Conservation (phyloP, 2,888 invertebrate species). For the Polia nebulosa region DNA sequence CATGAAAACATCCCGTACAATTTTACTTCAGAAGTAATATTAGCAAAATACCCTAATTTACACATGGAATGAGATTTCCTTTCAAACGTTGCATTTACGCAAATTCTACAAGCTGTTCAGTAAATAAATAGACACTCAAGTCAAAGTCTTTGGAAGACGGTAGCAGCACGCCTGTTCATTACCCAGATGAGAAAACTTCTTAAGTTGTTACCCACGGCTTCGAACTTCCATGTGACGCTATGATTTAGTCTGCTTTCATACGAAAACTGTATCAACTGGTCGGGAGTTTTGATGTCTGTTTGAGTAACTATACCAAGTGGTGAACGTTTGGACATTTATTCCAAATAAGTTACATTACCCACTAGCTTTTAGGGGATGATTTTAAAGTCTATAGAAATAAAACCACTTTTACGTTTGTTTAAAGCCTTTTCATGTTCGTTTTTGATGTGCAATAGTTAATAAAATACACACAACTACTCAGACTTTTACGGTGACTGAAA, state of each 20-base stretch:
- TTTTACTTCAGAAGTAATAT: not conserved
- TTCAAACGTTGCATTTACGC: conserved; percentile 12
- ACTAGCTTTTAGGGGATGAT: conserved; percentile 1
- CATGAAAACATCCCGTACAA: not conserved
- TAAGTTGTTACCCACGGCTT: conserved; percentile 36
- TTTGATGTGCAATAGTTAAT: conserved; percentile 7
- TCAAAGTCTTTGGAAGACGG: conserved; percentile 9
- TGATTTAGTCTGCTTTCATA: conserved; percentile 53
- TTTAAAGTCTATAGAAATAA: not conserved
- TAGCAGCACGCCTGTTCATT: conserved; percentile 51
- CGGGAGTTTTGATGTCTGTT: conserved; percentile 43
- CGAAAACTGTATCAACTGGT: conserved; percentile 36
- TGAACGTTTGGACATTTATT: not conserved
- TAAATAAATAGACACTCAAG: conserved; percentile 23
- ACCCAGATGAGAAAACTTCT: conserved; percentile 61
- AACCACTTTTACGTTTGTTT: not conserved
- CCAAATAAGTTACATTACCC: conserved; percentile 2
- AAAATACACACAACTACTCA: not conserved
- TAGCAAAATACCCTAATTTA: conserved; percentile 5
- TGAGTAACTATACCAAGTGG: conserved; percentile 31
- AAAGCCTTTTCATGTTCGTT: conserved; percentile 26
- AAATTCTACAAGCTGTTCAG: conserved; percentile 21
- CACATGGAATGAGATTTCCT: not conserved
- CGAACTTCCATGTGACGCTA: conserved; percentile 40
- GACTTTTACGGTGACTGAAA: not conserved